These are phyloP conservation scores for Chelonus formosanus DNA, from an alignment of 2,888 invertebrate species.

Conservation along the genomic window DNA sequence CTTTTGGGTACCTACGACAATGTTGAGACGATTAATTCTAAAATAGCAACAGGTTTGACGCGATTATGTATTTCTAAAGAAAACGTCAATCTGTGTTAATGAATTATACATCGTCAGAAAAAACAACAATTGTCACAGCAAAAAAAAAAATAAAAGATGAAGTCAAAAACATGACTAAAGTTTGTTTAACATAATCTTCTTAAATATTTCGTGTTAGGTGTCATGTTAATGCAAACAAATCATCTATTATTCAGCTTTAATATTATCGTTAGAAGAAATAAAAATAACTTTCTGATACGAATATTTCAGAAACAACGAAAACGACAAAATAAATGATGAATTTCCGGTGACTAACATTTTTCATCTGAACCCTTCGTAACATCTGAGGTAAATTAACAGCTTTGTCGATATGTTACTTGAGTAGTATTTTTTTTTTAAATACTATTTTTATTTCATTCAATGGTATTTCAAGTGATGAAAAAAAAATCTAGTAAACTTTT, in stretches of 20 bases:
- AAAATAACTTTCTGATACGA: background rate
- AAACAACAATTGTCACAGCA: too few species aligned
- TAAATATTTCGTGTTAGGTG: background rate
- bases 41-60: constrained; percentile 27
- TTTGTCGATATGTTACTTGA: constrained; percentile 9
- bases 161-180: too few species aligned
- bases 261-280: background rate
- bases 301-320: background rate
- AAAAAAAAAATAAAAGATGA: too few species aligned
- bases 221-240: background rate
- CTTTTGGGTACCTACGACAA: constrained; percentile 15
- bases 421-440: background rate
- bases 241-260: background rate
- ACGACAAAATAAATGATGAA: constrained; percentile 4
- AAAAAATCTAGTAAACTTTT: too few species aligned
- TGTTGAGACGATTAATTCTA: constrained; percentile 19
- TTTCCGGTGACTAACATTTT: constrained; percentile 5
- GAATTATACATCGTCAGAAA: too few species aligned
- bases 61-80: constrained; percentile 11
- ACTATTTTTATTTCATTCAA: background rate
- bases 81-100: too few species aligned
- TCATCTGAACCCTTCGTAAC: constrained; percentile 2
- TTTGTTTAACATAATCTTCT: too few species aligned
- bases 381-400: constrained; percentile 18
- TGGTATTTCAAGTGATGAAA: too few species aligned